Evolutionary conservation across 1,140 invertebrate genomes (phyloP), one percentile per base, ranked within the genome.

Genomic region (Acarapis woodi): DNA sequence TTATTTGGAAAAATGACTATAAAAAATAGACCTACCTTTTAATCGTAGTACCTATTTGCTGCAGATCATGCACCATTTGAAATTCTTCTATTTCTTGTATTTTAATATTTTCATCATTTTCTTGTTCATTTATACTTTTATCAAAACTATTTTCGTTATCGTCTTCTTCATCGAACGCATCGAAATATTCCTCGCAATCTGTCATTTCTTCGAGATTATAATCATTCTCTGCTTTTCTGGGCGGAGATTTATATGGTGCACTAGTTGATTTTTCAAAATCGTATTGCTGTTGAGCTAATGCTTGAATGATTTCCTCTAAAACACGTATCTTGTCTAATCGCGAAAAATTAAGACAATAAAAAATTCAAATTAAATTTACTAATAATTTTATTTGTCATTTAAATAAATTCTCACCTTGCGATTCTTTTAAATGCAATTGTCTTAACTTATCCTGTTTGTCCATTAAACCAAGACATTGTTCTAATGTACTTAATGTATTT

Each of bases 101-200:
- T n/a, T n/a, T n/a, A n/a, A n/a, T n/a, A n/a, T n/a, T n/a, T n/a
- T n/a, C n/a, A n/a, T n/a, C n/a, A n/a, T n/a, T n/a, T n/a, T n/a
- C n/a, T 14, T 36, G n/a, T 10, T 36, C 14, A 36, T 20, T 15
- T 2, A 22, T 4, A 4, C 32, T 33, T 9, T 28, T 14, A 28
- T 28, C 14, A 28, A 28, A 33, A 33, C n/a, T n/a, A n/a, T 42
- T 25, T 35, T 32, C 29, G 4, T 51, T 48, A 44, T 53, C 50
- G 46, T 49, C 53, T 52, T 52, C 53, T 45, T 49, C 51, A 44
- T 58, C 57, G 50, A 53, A 57, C 32, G 57, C 58, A 61, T 70
- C 67, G 48, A 64, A 68, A 51, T 66, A 71, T 42, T 70, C 67
- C 46, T 70, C 68, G 46, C 66, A 65, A 41, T 66, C 66, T 15